phyloP scores from a whole-genome alignment of 2,113 vertebrate species.

The Indri indri region DNA sequence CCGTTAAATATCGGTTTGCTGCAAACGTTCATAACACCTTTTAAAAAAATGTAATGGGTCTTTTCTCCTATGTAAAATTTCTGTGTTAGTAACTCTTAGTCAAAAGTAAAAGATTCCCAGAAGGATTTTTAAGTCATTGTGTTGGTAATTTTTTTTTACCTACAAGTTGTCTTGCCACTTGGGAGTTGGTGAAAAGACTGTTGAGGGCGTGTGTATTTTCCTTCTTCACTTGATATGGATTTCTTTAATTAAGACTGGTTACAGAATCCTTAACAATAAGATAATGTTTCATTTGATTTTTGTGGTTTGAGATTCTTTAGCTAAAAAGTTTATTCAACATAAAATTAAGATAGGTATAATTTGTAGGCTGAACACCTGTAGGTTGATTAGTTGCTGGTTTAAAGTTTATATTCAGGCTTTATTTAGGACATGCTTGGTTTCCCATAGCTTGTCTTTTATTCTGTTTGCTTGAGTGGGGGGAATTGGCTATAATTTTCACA shows the following conservation, averaged over 20 bases:
- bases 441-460: slow-evolving; percentile 44
- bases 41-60: neutral
- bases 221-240: neutral
- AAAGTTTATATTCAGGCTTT: slow-evolving; percentile 67
- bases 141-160: neutral
- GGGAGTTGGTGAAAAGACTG: neutral
- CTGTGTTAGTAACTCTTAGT: neutral
- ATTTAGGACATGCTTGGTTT: slow-evolving; percentile 48
- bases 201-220: neutral
- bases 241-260: slow-evolving; percentile 29
- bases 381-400: slow-evolving; percentile 54
- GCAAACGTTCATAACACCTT: neutral
- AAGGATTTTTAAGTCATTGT: neutral
- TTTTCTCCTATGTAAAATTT: neutral
- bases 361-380: slow-evolving; percentile 45
- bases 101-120: neutral
- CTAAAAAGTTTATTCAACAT: slow-evolving; percentile 61
- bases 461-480: neutral
- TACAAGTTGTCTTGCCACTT: neutral
- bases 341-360: slow-evolving; percentile 54
- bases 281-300: slow-evolving; percentile 44
- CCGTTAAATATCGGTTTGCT: neutral
- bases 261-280: neutral
- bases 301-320: slow-evolving; percentile 15
- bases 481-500: neutral